Evolutionary conservation across 2,888 invertebrate genomes (phyloP).

Genomic region (Philopedon plagiatum): DNA sequence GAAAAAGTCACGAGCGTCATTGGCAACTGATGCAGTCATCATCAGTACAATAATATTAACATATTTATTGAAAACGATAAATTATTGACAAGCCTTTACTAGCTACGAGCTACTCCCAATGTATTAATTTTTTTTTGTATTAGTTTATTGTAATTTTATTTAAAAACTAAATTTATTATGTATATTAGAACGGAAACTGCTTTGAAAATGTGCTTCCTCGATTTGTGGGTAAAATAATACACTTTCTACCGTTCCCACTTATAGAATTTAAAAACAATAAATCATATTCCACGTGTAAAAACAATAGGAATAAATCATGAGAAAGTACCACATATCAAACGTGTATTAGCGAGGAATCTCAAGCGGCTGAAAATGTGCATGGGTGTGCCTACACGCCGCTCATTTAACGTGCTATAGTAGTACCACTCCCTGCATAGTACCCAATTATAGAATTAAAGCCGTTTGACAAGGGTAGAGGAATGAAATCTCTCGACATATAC

Average conservation of each 20-base stretch:
- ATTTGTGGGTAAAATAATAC: slow-evolving; percentile 2
- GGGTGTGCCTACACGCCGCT: slow-evolving; percentile 29
- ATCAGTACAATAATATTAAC: too few relatives aligned
- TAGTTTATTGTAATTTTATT: too few relatives aligned
- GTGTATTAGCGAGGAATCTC: slow-evolving; percentile 43
- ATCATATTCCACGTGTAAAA: slow-evolving; percentile 36
- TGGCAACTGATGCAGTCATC: too few relatives aligned
- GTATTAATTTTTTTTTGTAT: too few relatives aligned
- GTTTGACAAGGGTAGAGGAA: too few relatives aligned
- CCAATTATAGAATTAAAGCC: too few relatives aligned
- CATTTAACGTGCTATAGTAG: slow-evolving; percentile 5
- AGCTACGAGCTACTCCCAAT: too few relatives aligned
- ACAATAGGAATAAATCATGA: slow-evolving; percentile 47
- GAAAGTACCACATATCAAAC: slow-evolving; percentile 36
- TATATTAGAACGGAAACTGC: neutral
- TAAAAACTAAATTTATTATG: too few relatives aligned
- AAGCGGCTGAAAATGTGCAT: slow-evolving; percentile 28
- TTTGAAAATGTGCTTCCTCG: neutral
- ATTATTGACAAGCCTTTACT: too few relatives aligned
- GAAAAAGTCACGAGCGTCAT: too few relatives aligned
- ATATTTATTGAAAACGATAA: too few relatives aligned
- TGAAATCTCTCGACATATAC: too few relatives aligned
- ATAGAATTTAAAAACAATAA: slow-evolving; percentile 19
- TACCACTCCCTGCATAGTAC: slow-evolving; percentile 34
- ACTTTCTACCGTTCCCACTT: slow-evolving; percentile 32